Evolutionary conservation across 2,797 vertebrate genomes (phyloP).

Genomic region (Tenualosa thibaudeaui): DNA sequence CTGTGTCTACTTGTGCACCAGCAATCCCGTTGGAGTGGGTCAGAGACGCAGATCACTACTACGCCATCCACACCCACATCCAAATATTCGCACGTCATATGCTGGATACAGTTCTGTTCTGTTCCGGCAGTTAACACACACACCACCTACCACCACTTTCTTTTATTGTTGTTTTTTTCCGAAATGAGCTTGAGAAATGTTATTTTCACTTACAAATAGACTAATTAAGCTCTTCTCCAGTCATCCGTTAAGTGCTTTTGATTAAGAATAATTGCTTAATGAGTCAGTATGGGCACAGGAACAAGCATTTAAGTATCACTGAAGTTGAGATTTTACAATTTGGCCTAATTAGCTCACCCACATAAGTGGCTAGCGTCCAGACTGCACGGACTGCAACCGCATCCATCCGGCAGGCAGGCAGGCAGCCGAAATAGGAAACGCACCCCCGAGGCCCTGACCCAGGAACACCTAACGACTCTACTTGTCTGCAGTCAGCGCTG

Average conservation of each 20-base stretch:
- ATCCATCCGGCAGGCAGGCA: not conserved
- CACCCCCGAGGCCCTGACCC: not conserved
- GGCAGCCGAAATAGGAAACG: not conserved
- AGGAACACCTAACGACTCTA: not conserved
- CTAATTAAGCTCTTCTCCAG: not conserved
- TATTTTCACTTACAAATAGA: conserved; percentile 8
- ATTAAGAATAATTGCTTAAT: conserved; percentile 22
- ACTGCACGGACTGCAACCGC: not conserved
- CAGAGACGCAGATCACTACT: not conserved
- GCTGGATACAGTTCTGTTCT: not conserved
- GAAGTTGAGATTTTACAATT: conserved; percentile 16
- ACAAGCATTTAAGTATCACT: conserved; percentile 15
- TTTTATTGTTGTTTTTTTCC: not conserved
- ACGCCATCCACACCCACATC: not conserved
- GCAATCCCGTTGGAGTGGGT: not conserved
- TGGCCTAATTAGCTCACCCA: not conserved
- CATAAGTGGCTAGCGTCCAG: not conserved
- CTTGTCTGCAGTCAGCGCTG: not conserved
- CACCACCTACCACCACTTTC: not conserved
- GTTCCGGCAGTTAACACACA: not conserved
- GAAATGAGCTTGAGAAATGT: not conserved
- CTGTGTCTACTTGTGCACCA: not conserved
- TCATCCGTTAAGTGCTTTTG: not conserved
- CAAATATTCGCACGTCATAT: not conserved
- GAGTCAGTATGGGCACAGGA: conserved; percentile 2